phyloP scores from a whole-genome alignment of 2,113 vertebrate species.

The Thalassoma bifasciatum region DNA sequence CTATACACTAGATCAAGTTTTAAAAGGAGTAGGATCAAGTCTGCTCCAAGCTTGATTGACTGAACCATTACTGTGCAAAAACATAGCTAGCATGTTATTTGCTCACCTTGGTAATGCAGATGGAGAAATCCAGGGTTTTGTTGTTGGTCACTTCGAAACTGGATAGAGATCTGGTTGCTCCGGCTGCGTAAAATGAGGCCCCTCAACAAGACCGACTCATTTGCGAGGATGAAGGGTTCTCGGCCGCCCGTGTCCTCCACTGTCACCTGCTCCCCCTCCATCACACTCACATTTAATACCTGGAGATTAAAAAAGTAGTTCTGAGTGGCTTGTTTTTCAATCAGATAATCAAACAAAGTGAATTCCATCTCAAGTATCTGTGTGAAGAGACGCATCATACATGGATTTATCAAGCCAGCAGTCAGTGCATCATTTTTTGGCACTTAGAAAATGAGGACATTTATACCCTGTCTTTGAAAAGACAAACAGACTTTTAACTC shows the following conservation, averaged over 20 bases:
- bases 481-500: background rate
- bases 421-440: conserved; percentile 3
- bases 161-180: conserved; percentile 92
- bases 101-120: conserved; percentile 92
- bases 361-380: background rate
- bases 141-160: conserved; percentile 86
- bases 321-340: too few species aligned
- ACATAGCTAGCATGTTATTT: background rate
- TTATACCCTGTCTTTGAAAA: background rate
- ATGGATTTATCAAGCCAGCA: background rate
- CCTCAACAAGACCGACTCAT: conserved; percentile 90
- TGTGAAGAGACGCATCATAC: background rate
- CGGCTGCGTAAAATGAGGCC: conserved; percentile 94
- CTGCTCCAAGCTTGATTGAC: background rate
- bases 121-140: conserved; percentile 84
- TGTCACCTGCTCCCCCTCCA: conserved; percentile 87
- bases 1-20: too few species aligned
- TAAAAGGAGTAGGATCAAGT: too few species aligned
- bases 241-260: conserved; percentile 90
- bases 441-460: background rate
- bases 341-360: too few species aligned
- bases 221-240: conserved; percentile 89
- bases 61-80: background rate
- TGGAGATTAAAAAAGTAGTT: conserved; percentile 52
- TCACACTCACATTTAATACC: conserved; percentile 92